phyloP scores from a whole-genome alignment of 2,113 vertebrate species.

The Zosterops hypoxanthus region DNA sequence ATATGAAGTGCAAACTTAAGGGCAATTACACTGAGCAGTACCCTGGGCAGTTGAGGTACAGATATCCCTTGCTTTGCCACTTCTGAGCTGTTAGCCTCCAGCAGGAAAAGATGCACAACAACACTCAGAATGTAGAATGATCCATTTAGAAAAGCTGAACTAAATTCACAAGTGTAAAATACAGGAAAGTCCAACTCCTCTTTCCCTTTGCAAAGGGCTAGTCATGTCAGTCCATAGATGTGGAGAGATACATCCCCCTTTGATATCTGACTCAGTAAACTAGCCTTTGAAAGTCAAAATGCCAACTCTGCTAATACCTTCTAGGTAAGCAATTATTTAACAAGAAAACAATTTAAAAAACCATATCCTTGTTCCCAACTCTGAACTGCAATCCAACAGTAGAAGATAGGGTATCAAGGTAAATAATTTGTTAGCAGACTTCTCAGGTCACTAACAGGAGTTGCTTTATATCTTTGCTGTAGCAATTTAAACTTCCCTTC shows the following conservation, averaged over 20 bases:
- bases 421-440: background rate
- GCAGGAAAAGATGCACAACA: background rate
- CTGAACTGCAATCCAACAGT: background rate
- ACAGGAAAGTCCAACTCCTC: background rate
- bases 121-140: accelerated
- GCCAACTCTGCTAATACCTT: background rate
- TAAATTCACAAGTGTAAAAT: background rate
- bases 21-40: background rate
- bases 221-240: background rate
- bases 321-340: background rate
- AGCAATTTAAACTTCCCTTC: background rate
- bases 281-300: background rate
- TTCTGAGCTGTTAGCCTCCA: background rate
- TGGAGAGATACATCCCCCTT: background rate
- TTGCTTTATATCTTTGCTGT: background rate
- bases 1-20: background rate
- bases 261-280: background rate
- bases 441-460: background rate
- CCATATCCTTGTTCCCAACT: background rate
- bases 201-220: background rate
- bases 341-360: background rate
- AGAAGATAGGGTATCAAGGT: background rate
- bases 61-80: background rate
- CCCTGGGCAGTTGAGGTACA: background rate
- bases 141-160: background rate